Base-by-base conservation (phyloP, 53 echinoderm and acorn worm species). In the Paelopatides confundens region DNA sequence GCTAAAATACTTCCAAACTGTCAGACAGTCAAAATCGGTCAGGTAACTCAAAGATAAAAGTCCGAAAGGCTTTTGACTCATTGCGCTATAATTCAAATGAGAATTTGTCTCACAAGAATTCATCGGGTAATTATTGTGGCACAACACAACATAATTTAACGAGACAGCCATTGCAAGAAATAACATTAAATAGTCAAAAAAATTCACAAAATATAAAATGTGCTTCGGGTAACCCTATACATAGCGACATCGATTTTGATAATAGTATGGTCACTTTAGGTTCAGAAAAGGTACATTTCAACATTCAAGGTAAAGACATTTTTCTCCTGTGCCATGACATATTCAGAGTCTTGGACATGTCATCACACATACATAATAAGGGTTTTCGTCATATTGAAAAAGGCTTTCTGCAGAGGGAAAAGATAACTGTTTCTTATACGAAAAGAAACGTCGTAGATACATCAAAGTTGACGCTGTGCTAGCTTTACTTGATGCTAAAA, bases 381-480 rank as follows among this genome's bases (percentile, higher is more conserved):
- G 76, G 76, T 1, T 74, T 2, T 14, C 34, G 0, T 1, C 76
- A 74, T 2, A 52, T 79, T 29, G 51, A 79, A 31, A 52, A 79
- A 18, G 1, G 81, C 2, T 18, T 79, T 1, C 2, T 13, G 50
- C 2, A 53, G 0, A 1, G 9, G 1, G 81, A 24, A 2, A 79
- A 79, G 81, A 79, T 14, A 79, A 79, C 12, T 79, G 81, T 52
- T 79, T 79, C 17, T 1, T 79, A 0, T 52, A 30, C 30, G 54
- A 79, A 27, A 53, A 53, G 0, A 79, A 49, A 79, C 9, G 81
- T 1, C 30, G 81, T 1, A 49, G 50, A 32, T 79, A 28, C n/a
- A 79, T 79, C 10, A 79, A 31, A 3, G 7, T 79, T 0, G 31
- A 50, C 29, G 81, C 81, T 28, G 52, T 79, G 0, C 29, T 79